Percentiles rank a stretch among this genome's conserved stretches.
phyloP scores from a whole-genome alignment of 2,113 vertebrate species.

The Murina feae region DNA sequence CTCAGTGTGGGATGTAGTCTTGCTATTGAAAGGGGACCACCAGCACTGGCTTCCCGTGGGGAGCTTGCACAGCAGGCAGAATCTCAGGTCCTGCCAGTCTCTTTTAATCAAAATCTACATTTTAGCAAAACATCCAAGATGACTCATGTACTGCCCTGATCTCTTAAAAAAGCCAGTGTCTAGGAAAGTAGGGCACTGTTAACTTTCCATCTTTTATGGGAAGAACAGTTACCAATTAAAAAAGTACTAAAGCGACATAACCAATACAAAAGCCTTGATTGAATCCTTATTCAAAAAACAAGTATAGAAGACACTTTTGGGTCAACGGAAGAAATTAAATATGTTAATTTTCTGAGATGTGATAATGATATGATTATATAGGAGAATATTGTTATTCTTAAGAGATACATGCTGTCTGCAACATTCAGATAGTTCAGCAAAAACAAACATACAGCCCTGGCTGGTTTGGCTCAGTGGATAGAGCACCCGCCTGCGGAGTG shows the following conservation, averaged over 20 bases:
- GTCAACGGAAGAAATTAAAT: neutral
- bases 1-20: neutral
- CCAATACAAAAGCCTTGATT: neutral
- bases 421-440: conserved; percentile 13
- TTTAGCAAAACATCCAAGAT: neutral
- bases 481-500: no score
- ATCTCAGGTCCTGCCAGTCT: neutral
- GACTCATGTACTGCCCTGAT: neutral
- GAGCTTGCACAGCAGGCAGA: neutral
- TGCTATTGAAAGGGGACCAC: neutral
- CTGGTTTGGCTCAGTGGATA: no score
- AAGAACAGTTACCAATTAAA: neutral
- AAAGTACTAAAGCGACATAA: neutral
- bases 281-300: neutral
- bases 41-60: neutral
- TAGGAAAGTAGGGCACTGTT: neutral
- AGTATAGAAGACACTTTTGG: neutral
- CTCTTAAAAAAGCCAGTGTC: neutral
- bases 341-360: conserved; percentile 26
- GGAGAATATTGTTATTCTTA: neutral
- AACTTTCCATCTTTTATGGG: neutral
- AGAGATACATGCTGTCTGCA: neutral
- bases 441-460: neutral
- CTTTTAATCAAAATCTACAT: neutral
- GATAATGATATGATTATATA: neutral